Percentiles rank a stretch among this genome's conserved stretches.
These are phyloP conservation scores for Betta splendens DNA, from an alignment of 2,797 vertebrate species.

Conservation along the genomic window DNA sequence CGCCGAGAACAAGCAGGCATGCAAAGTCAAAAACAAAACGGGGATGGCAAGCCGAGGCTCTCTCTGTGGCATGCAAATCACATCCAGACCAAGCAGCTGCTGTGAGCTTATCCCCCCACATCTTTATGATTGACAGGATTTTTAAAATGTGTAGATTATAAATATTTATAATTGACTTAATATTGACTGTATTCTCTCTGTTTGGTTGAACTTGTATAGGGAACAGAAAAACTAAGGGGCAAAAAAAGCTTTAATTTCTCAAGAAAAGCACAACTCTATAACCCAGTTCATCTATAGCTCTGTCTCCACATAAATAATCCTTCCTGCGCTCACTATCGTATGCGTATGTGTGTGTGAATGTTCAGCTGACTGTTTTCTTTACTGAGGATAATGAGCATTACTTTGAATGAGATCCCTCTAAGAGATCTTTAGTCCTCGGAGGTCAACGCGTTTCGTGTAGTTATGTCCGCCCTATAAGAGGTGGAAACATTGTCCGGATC, in stretches of 20 bases:
- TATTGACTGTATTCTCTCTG: conserved; percentile 82
- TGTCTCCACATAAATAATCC: conserved; percentile 65
- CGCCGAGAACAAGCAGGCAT: conserved; percentile 78
- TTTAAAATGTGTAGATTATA: conserved; percentile 85
- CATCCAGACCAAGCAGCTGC: conserved; percentile 75
- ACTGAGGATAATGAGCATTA: conserved; percentile 57
- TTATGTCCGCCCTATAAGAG: conserved; percentile 52
- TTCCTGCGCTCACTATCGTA: conserved; percentile 23
- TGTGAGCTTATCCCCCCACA: conserved; percentile 78
- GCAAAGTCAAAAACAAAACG: conserved; percentile 83
- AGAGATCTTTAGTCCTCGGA: conserved; percentile 38
- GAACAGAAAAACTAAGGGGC: conserved; percentile 54
- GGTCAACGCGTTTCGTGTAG: conserved; percentile 59
- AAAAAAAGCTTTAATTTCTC: conserved; percentile 60
- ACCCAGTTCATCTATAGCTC: conserved; percentile 59
- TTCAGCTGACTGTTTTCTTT: conserved; percentile 62
- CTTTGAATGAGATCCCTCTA: conserved; percentile 52
- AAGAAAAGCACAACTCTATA: conserved; percentile 48
- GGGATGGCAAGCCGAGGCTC: conserved; percentile 75
- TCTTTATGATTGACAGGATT: conserved; percentile 83
- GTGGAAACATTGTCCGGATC: conserved; percentile 54
- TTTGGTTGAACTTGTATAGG: conserved; percentile 77
- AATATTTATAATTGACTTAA: conserved; percentile 88
- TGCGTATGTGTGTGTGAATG: conserved; percentile 27
- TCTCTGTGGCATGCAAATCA: conserved; percentile 84